Evolutionary conservation across 2,113 vertebrate species (phyloP).

Genomic region (Rhinolophus ferrumequinum): DNA sequence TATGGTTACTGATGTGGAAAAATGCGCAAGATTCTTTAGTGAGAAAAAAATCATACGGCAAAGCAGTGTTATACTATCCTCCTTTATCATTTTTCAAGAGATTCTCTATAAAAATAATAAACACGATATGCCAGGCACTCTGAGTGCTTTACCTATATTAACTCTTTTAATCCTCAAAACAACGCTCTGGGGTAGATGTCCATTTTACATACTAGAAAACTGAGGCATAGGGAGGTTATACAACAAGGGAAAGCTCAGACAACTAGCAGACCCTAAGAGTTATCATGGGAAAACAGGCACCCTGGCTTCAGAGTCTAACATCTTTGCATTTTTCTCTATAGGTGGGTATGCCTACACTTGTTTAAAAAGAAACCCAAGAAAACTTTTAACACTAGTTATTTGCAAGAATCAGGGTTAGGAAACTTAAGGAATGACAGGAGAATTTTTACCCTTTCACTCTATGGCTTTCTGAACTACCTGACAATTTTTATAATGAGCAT

Average conservation of each 20-base stretch:
- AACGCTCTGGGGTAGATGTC: background rate
- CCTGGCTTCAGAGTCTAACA: background rate
- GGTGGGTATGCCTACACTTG: background rate
- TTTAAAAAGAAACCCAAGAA: background rate
- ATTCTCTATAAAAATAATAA: slow-evolving; percentile 18
- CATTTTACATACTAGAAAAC: background rate
- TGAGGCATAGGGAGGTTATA: background rate
- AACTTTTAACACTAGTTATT: background rate
- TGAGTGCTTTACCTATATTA: background rate
- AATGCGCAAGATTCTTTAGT: background rate
- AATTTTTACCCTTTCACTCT: background rate
- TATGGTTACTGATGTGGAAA: background rate
- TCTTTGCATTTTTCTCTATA: background rate
- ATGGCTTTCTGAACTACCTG: background rate
- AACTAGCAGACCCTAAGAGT: background rate
- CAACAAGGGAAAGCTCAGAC: background rate
- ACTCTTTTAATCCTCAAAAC: background rate
- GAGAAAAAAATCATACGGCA: background rate
- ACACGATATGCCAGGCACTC: background rate
- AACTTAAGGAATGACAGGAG: background rate
- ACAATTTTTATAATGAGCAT: background rate
- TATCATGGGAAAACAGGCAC: background rate
- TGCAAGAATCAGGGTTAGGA: background rate
- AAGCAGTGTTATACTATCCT: background rate
- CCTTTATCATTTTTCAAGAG: background rate